A percentile compares a stretch with the other conserved stretches of the same genome.
phyloP scores from a whole-genome alignment of 2,888 invertebrate species.

The Pachycephus smyrnensis region DNA sequence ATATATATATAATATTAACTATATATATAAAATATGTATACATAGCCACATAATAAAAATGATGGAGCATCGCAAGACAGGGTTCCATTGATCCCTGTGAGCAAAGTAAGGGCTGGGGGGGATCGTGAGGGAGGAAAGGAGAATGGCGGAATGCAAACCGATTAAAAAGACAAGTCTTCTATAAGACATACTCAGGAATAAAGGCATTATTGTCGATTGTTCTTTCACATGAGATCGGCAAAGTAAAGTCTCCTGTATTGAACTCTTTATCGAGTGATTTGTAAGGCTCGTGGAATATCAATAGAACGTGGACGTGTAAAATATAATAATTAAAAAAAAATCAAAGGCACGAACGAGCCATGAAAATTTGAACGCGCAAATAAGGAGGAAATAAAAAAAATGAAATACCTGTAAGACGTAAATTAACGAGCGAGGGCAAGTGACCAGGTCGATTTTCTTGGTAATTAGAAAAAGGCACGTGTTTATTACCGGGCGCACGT shows the following conservation, averaged over 20 bases:
- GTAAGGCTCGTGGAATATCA: background rate
- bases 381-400: background rate
- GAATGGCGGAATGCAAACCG: background rate
- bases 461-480: constrained; percentile 21
- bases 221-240: constrained; percentile 33
- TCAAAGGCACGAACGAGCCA: background rate
- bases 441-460: constrained; percentile 9
- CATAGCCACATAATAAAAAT: background rate
- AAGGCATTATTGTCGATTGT: constrained; percentile 56
- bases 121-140: background rate
- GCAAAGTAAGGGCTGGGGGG: background rate
- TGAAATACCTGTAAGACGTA: background rate
- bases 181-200: constrained; percentile 33
- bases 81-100: constrained; percentile 37
- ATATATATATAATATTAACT: background rate
- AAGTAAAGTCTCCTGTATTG: background rate
- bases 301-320: background rate
- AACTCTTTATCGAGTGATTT: background rate
- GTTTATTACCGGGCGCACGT: constrained; percentile 23
- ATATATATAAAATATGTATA: too few species aligned
- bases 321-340: background rate
- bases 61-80: constrained; percentile 31
- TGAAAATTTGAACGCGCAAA: background rate
- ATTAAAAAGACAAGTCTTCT: constrained; percentile 19
- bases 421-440: background rate